Evolutionary conservation across 2,888 invertebrate genomes (phyloP).

Genomic region (Xanthorhoe designata): DNA sequence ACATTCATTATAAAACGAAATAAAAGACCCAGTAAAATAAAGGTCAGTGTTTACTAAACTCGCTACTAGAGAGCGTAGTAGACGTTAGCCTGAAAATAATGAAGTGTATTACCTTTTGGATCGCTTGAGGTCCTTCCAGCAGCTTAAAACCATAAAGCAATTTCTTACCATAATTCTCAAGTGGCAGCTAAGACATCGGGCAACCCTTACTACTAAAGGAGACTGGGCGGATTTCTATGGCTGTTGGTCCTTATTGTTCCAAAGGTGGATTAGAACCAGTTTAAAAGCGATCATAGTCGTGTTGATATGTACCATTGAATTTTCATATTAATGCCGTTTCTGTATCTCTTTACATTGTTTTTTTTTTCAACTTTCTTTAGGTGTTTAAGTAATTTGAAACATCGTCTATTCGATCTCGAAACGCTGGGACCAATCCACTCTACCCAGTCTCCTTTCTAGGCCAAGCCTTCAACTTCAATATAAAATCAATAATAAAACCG

Average conservation of each 20-base stretch:
- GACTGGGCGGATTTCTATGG: slow-evolving; percentile 21
- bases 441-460: slow-evolving; percentile 24
- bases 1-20: not conserved
- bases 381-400: not conserved
- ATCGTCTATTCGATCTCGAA: not conserved
- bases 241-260: not conserved
- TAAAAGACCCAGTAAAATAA: not conserved
- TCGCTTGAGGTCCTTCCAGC: slow-evolving; percentile 34
- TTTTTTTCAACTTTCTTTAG: not conserved
- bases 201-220: slow-evolving; percentile 26
- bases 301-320: not conserved
- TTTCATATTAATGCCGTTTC: not conserved
- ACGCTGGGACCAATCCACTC: not conserved
- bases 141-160: slow-evolving; percentile 39
- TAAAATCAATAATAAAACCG: slow-evolving; percentile 40
- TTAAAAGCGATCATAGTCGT: not conserved
- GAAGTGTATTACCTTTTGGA: slow-evolving; percentile 27
- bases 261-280: not conserved
- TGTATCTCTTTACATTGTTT: not conserved
- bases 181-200: slow-evolving; percentile 32
- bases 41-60: slow-evolving; percentile 2
- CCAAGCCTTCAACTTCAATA: slow-evolving; percentile 26
- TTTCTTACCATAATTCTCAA: slow-evolving; percentile 39
- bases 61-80: not conserved
- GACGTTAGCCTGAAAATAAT: slow-evolving; percentile 7